phyloP scores from a whole-genome alignment of 1,140 invertebrate species.

The Centruroides sculpturatus region DNA sequence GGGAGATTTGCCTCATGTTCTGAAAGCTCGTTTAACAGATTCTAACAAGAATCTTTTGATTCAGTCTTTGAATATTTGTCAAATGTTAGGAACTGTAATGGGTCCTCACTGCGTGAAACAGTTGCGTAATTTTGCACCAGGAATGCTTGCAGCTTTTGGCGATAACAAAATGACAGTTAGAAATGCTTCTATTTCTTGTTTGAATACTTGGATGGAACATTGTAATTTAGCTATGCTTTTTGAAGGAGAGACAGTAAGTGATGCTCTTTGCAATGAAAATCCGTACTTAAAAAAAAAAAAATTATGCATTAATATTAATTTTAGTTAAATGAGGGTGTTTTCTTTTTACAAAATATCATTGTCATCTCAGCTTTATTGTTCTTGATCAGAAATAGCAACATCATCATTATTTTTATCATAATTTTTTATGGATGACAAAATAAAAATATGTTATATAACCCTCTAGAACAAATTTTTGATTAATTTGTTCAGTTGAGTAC shows the following conservation, averaged over 20 bases:
- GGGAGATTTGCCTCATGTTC: conserved; percentile 61
- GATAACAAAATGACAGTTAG: conserved; percentile 60
- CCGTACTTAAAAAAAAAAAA: conserved; percentile 60
- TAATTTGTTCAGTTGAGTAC: too few relatives aligned
- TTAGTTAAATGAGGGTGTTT: too few relatives aligned
- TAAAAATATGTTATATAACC: too few relatives aligned
- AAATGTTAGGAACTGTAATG: conserved; percentile 58
- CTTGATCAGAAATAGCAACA: too few relatives aligned
- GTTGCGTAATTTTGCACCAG: conserved; percentile 63
- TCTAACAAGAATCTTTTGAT: conserved; percentile 83
- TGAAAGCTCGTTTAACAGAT: conserved; percentile 60
- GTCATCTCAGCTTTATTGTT: too few relatives aligned
- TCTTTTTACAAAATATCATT: too few relatives aligned
- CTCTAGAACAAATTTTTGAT: too few relatives aligned
- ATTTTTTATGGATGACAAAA: too few relatives aligned
- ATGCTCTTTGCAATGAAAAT: conserved; percentile 68
- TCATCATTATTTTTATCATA: too few relatives aligned
- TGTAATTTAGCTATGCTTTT: conserved; percentile 61
- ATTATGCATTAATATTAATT: too few relatives aligned
- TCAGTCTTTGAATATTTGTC: conserved; percentile 61
- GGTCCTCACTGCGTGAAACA: conserved; percentile 65
- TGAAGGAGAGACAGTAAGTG: conserved; percentile 73
- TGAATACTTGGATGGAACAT: conserved; percentile 67
- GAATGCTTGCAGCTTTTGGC: conserved; percentile 55
- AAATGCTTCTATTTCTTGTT: conserved; percentile 54